These are phyloP conservation scores for Eristalis arbustorum DNA, from an alignment of 2,888 invertebrate species.

Conservation along the genomic window DNA sequence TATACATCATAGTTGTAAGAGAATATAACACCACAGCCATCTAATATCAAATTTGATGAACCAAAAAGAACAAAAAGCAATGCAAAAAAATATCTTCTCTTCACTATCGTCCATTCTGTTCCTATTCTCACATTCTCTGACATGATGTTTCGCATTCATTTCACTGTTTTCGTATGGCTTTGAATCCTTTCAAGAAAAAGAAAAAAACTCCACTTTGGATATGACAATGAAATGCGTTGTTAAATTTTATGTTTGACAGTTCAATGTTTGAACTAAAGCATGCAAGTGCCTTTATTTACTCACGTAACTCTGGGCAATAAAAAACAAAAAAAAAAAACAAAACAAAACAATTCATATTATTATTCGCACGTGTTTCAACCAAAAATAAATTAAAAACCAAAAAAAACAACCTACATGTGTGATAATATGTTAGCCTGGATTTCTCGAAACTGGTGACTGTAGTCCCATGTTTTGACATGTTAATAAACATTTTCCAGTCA, in stretches of 20 bases:
- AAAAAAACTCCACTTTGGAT: not conserved
- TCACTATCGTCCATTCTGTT: not conserved
- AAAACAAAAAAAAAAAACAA: too few species aligned
- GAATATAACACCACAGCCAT: conserved; percentile 21
- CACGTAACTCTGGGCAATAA: conserved; percentile 25
- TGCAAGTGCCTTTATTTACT: conserved; percentile 40
- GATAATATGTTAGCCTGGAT: not conserved
- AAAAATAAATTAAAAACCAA: not conserved
- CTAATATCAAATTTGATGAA: not conserved
- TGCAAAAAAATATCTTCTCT: not conserved
- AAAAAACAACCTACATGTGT: not conserved
- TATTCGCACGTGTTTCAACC: not conserved
- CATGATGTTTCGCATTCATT: not conserved
- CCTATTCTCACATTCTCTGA: not conserved
- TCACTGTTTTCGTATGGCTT: too few species aligned
- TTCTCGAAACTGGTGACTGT: not conserved
- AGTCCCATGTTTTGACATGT: not conserved
- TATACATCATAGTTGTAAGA: conserved; percentile 19
- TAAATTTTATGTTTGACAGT: not conserved
- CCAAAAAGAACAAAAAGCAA: not conserved
- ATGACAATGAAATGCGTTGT: not conserved
- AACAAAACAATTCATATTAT: not conserved
- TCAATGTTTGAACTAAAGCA: conserved; percentile 15
- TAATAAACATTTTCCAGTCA: not conserved
- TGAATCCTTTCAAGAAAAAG: not conserved